Conservation (phyloP, 2,888 invertebrate species). For the Drosophila mimetica region DNA sequence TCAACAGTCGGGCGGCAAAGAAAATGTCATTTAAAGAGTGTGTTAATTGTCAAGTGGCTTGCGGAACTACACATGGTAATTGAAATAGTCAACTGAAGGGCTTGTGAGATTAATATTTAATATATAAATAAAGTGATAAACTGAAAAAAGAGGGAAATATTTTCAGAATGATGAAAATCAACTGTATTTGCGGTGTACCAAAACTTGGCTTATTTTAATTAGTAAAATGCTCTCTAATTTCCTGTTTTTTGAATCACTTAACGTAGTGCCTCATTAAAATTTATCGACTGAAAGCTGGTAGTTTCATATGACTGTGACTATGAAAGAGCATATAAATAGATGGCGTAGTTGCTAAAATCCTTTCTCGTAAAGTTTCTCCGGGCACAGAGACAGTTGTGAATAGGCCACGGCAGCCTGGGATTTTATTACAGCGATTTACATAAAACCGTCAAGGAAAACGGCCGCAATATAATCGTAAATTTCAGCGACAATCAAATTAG, state of each 20-base stretch:
- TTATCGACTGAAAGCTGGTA: not conserved
- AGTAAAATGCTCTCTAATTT: not conserved
- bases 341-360: not conserved
- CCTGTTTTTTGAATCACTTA: not conserved
- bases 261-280: not conserved
- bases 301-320: not conserved
- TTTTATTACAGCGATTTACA: slow-evolving; percentile 8
- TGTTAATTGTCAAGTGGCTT: slow-evolving; percentile 24
- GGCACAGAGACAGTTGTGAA: slow-evolving; percentile 1
- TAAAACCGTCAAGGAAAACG: not conserved
- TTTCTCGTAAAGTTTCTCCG: not conserved
- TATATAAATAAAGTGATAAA: not conserved
- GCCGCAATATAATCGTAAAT: slow-evolving; percentile 1
- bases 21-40: slow-evolving; percentile 22
- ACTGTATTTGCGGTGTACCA: too few species aligned
- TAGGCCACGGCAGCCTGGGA: not conserved
- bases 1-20: slow-evolving; percentile 26
- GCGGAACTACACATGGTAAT: slow-evolving; percentile 32
- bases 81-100: slow-evolving; percentile 36
- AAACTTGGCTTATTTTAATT: not conserved
- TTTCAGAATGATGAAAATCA: not conserved
- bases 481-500: slow-evolving; percentile 1
- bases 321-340: not conserved
- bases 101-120: not conserved
- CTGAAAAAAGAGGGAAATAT: not conserved